phyloP scores from a whole-genome alignment of 2,888 invertebrate species.

The Drosophila prolongata region DNA sequence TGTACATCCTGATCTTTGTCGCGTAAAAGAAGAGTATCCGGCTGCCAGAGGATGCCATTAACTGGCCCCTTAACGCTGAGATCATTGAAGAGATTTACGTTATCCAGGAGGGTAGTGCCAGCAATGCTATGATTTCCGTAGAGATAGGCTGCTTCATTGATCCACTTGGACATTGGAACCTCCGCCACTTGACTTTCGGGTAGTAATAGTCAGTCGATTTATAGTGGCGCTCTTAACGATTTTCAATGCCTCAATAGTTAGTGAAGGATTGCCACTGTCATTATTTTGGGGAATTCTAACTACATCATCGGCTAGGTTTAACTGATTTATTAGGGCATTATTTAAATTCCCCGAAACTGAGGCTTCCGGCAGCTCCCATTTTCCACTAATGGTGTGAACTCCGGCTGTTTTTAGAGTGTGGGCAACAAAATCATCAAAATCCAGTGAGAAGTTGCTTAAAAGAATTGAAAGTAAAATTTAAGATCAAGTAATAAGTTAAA shows the following conservation, averaged over 20 bases:
- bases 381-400: slow-evolving; percentile 83
- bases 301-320: slow-evolving; percentile 86
- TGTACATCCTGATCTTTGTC: slow-evolving; percentile 70
- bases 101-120: slow-evolving; percentile 83
- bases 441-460: slow-evolving; percentile 64
- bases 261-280: neutral
- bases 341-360: slow-evolving; percentile 76
- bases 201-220: slow-evolving; percentile 81
- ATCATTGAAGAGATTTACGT: slow-evolving; percentile 77
- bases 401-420: slow-evolving; percentile 84
- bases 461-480: no score
- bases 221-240: slow-evolving; percentile 77
- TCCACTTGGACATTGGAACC: slow-evolving; percentile 85
- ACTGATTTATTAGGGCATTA: slow-evolving; percentile 84
- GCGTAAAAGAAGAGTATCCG: slow-evolving; percentile 82
- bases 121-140: slow-evolving; percentile 83
- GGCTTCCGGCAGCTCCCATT: slow-evolving; percentile 76
- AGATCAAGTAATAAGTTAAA: no score
- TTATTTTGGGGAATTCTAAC: slow-evolving; percentile 79
- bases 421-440: slow-evolving; percentile 84
- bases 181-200: slow-evolving; percentile 82
- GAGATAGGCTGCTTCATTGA: slow-evolving; percentile 83
- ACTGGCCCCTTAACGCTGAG: slow-evolving; percentile 81
- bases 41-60: slow-evolving; percentile 82
- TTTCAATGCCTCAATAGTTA: slow-evolving; percentile 64